Base-by-base conservation (phyloP, 2,888 invertebrate genomes). In the Melolontha melolontha region DNA sequence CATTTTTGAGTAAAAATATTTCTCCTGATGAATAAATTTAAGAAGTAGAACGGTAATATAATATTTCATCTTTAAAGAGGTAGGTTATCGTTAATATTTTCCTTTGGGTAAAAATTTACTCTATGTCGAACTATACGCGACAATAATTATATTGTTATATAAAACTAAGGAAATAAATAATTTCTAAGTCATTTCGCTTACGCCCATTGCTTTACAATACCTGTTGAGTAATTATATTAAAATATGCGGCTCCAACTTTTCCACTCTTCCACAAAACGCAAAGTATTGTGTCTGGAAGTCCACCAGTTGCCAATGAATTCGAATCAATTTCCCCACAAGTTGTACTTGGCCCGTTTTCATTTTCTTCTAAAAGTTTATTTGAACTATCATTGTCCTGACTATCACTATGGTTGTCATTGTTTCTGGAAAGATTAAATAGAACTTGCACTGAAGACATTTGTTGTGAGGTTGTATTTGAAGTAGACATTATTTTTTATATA, bases 191-290 rank as follows among this genome's bases (percentile, higher is more conserved):
- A n/a, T n/a, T n/a, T n/a, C n/a, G n/a, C n/a, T n/a, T n/a, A n/a
- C n/a, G n/a, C n/a, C n/a, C n/a, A n/a, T n/a, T n/a, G n/a, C n/a
- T 22, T 22, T 22, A 22, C 22, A 22, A 10, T 79, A 89, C 90
- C 83, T 90, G 88, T 72, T 89, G 88, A 1, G 89, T 89, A 63
- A 86, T 85, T 40, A 89, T 80, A 73, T 89, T 89, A 82, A 90
- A 94, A 80, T 88, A 90, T 0, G 93, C 91, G 14, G 91, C 91
- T n/a, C 92, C 93, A 62, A 94, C 80, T 77, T 87, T 88, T 11
- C 90, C 89, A 55, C 86, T 84, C 70, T 87, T 86, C 85, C 89
- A 92, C 74, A 90, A 86, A 1, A 90, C 83, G 67, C 90, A 87
- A 76, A 93, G 79, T 69, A 92, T 84, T 49, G 87, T 84, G 87